Base-by-base conservation (phyloP, 2,888 invertebrate species). In the Platycnemis pennipes region DNA sequence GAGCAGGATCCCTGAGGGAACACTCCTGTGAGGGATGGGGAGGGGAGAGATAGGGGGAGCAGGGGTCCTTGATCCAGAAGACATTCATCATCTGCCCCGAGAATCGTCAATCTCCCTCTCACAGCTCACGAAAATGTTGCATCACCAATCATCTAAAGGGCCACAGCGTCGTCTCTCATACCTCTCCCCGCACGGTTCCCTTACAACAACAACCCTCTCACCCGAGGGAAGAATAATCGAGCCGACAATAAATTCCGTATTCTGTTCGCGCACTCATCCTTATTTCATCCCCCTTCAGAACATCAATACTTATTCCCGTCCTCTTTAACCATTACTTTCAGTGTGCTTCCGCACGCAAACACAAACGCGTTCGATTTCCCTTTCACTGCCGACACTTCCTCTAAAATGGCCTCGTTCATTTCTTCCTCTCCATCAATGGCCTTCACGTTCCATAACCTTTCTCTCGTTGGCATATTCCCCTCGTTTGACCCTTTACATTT, bases 31-130 rank as follows among this genome's bases (percentile, higher is more conserved):
- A 26, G 63, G 44, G 86, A 26, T 0, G 42, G 22, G n/a, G 87
- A 26, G 7, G 45, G 46, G 4, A 45, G 0, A 87, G 87, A 2
- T 13, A 45, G 37, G 42, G 22, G 87, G 7, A 1, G 5, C 22
- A 4, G 45, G 87, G 87, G 44, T 87, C 45, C 87, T 87, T 87
- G 46, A 87, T 87, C 87, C 46, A 44, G 26, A 46, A 87, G 87
- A 87, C 87, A 87, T 87, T 87, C 87, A 87, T 87, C 87, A 87
- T 87, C 45, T 45, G 87, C n/a, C 37, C 19, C 11, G 87, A 87
- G 87, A 26, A 44, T 87, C 87, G 87, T 87, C 87, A 87, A 87
- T 87, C 87, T 46, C 46, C 26, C n/a, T 13, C 26, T n/a, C 77
- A 49, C 16, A 7, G 63, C 63, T 31, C 77, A 77, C 26, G 46